Base-by-base conservation (phyloP, 1,140 invertebrate genomes). In the Leucophenga varia region DNA sequence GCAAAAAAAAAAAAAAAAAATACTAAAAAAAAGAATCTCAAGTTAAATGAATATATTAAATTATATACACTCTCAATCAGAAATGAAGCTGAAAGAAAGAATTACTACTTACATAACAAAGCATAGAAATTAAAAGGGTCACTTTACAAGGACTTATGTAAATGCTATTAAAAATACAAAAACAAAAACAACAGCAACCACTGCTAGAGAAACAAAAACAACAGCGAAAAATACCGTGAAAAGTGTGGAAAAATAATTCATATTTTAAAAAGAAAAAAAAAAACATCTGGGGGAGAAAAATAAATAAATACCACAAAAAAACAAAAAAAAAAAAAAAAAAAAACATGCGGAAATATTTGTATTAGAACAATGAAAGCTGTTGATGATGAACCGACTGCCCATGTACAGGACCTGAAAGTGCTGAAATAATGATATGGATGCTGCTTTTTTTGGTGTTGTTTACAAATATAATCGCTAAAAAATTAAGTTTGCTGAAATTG, bases 381-480 rank as follows among this genome's bases (percentile, higher is more conserved):
- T 21, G 50, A 41, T 57, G 60, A 64, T 63, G 64, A 63, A 55
- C 43, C 53, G 59, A 52, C 43, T 41, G 43, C 45, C 25, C 38
- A 60, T 54, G 51, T 52, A 47, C 40, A 41, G 48, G 42, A 49
- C 48, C 25, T 48, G 49, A 35, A 46, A 36, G 28, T 50, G 34
- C 32, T 20, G n/a, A n/a, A n/a, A 22, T 32, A 17, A 30, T 7
- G n/a, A 17, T 37, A 18, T 36, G 43, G 39, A 32, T 54, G 50
- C 10, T 10, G 22, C 22, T 25, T 25, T 25, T 25, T 25, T 5
- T 25, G 5, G 22, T 21, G 46, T 35, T 63, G 69, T 71, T 71
- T 71, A 67, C 67, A 70, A 58, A 71, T 60, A 71, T 71, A 71
- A 71, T 71, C 67, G 67, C 63, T 67, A 58, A 71, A 64, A 71